Evolutionary conservation across 2,888 invertebrate species (phyloP).

Genomic region (Fragum whitleyi): DNA sequence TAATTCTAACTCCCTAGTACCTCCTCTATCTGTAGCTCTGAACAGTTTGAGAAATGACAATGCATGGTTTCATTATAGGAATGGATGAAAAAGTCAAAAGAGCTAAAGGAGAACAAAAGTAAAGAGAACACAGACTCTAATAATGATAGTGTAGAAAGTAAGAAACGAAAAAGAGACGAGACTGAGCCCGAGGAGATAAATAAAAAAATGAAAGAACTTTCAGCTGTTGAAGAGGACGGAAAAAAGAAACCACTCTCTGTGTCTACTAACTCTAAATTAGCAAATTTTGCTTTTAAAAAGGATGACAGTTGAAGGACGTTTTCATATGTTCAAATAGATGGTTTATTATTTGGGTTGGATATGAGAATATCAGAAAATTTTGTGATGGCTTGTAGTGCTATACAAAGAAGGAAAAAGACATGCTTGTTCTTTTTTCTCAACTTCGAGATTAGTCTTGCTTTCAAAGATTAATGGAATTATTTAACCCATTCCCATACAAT

Average conservation of each 20-base stretch:
- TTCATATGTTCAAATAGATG: too few species aligned
- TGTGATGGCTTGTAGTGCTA: too few species aligned
- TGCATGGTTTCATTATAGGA: conserved; percentile 47
- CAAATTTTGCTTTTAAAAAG: conserved; percentile 75
- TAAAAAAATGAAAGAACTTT: conserved; percentile 58
- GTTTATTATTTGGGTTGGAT: too few species aligned
- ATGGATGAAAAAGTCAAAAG: conserved; percentile 76
- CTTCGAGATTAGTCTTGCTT: too few species aligned
- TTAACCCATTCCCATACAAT: too few species aligned
- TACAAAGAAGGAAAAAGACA: too few species aligned
- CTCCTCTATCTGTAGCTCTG: too few species aligned
- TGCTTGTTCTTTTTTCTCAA: too few species aligned
- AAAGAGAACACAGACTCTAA: conserved; percentile 51
- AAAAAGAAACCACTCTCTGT: conserved; percentile 72
- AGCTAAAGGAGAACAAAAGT: conserved; percentile 49
- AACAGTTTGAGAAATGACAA: too few species aligned
- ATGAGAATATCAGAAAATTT: too few species aligned
- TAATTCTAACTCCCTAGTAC: too few species aligned
- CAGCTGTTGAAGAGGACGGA: conserved; percentile 30
- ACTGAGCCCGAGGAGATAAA: conserved; percentile 44
- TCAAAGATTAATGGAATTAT: too few species aligned
- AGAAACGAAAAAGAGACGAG: conserved; percentile 68
- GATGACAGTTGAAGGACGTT: conserved; percentile 52
- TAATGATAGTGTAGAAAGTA: conserved; percentile 45
- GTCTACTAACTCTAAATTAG: conserved; percentile 75